Base-by-base conservation (phyloP, 2,113 vertebrate species). In the Alethe diademata region DNA sequence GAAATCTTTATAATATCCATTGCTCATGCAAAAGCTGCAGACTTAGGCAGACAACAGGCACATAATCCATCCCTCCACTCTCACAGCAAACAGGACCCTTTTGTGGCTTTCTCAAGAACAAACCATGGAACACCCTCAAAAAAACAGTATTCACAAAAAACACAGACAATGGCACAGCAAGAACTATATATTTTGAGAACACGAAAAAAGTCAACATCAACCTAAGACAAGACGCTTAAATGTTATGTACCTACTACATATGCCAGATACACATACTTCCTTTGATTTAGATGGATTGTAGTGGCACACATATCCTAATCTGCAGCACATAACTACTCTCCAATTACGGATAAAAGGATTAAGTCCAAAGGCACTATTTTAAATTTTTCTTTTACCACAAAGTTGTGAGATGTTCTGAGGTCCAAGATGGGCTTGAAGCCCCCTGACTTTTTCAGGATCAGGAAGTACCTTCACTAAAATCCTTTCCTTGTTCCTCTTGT, bases 361-460 rank as follows among this genome's bases (percentile, higher is more conserved):
- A 86, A 93, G 65, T 94, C 95, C 96, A 97, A 97, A 97, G 94
- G 89, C 90, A 94, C 97, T 97, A 91, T 95, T 95, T 97, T 91
- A 96, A 96, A 87, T 88, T 91, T 96, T 94, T 95, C 78, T 97
- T 97, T 98, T 97, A 97, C 96, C 94, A 97, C 96, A 96, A 97
- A 96, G 94, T 73, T 97, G 95, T 97, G 94, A 96, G 93, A 83
- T 95, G 95, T 69, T 97, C 97, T 97, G 93, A 98, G 91, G 97
- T 97, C 97, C 96, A 96, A 95, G 93, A 93, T 95, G 96, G 97
- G 97, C 96, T 96, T 97, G 97, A 98, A 98, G 97, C 97, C 97
- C 97, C 94, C 97, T 95, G 95, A 96, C 96, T 97, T 97, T 97
- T 86, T 98, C 95, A 97, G 97, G 89, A 92, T 96, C 92, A 96